Evolutionary conservation across 2,888 invertebrate genomes (phyloP), one percentile per base, ranked within the genome.

Genomic region (Notodonta dromedarius): DNA sequence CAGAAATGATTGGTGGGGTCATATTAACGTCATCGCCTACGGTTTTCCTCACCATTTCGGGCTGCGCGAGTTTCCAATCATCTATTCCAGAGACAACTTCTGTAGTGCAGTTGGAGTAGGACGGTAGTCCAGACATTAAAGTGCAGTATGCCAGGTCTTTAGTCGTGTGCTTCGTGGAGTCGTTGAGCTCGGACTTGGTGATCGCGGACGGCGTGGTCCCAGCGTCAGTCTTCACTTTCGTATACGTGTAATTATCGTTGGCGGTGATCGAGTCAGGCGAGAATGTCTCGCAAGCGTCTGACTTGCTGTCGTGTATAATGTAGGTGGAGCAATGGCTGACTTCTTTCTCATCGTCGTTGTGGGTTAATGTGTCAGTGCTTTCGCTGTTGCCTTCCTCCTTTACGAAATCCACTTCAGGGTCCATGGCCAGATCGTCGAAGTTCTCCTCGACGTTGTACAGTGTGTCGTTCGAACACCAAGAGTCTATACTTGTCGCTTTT

Each of bases 381-480:
- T 89, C 91, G 64, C 92, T 92, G 64, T 86, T 82, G 13, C 83
- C 86, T 55, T 80, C 83, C 13, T 86, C 84, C 48, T 79, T 78
- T 9, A 80, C 80, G 4, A 65, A 69, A 59, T 84, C 85, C 58
- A 82, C 85, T 12, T 93, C 93, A 12, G 88, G 81, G 57, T 93
- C 93, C 80, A 88, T 77, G 4, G 84, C 90, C 12, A 93, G 77
- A 71, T 94, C 94, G 62, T 94, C 94, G 73, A 94, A 94, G 68
- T 94, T 93, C 62, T 95, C 95, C 76, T 95, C 95, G 44, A 95
- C 93, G 75, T 95, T 95, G 80, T 95, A 95, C 4, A 95, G 83
- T 0, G 95, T 95, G 72, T 95, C 95, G 79, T 95, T 95, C 35
- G 95, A 95, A 82, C 95, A 95, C 91, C 95, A 95, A 4, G 95